Evolutionary conservation across 2,797 vertebrate genomes (phyloP).

Genomic region (Sebastes flavidus): DNA sequence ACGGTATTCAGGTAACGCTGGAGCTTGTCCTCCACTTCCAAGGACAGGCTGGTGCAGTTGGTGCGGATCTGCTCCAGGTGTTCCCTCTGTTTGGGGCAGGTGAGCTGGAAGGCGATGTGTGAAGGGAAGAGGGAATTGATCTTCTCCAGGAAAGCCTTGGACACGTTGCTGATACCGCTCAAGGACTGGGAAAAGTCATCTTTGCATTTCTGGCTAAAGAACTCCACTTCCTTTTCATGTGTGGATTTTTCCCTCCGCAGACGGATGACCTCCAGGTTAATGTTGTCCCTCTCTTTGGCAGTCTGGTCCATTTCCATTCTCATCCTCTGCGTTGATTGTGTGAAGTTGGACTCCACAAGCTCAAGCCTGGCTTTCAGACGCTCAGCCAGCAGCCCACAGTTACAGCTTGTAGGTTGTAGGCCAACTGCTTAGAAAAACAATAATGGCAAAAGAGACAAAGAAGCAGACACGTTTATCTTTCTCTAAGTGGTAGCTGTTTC

Average conservation of each 20-base stretch:
- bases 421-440: background rate
- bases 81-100: slow-evolving; percentile 73
- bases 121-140: slow-evolving; percentile 68
- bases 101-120: slow-evolving; percentile 76
- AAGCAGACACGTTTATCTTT: background rate
- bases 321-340: slow-evolving; percentile 52
- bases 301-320: slow-evolving; percentile 44
- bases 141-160: slow-evolving; percentile 70
- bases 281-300: slow-evolving; percentile 48
- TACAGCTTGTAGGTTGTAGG: accelerated
- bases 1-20: slow-evolving; percentile 78
- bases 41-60: slow-evolving; percentile 82
- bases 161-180: slow-evolving; percentile 63
- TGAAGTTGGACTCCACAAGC: slow-evolving; percentile 75
- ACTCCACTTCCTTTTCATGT: slow-evolving; percentile 58
- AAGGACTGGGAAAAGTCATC: slow-evolving; percentile 67
- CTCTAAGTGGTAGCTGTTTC: background rate
- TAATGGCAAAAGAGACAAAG: background rate
- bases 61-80: slow-evolving; percentile 80
- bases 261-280: slow-evolving; percentile 57
- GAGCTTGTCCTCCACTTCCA: slow-evolving; percentile 78
- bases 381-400: slow-evolving; percentile 34
- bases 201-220: slow-evolving; percentile 68
- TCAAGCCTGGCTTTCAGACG: slow-evolving; percentile 46
- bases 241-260: slow-evolving; percentile 65